Evolutionary conservation across 1,140 invertebrate genomes (phyloP).

Genomic region (Grapholita molesta): DNA sequence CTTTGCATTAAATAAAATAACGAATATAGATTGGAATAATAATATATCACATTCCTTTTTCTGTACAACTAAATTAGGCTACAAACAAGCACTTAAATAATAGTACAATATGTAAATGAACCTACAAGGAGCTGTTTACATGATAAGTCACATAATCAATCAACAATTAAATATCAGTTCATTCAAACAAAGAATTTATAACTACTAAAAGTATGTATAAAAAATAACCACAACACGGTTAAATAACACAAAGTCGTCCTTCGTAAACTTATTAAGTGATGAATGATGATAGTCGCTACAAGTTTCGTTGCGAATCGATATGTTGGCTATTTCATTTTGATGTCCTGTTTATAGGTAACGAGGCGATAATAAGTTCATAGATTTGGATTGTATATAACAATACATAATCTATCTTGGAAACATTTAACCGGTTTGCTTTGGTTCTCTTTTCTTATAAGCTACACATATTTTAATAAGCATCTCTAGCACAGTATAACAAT

Average conservation of each 20-base stretch:
- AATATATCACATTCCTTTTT: constrained; percentile 77
- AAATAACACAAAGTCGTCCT: not conserved
- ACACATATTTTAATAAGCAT: not conserved
- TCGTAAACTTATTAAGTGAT: not conserved
- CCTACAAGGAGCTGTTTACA: constrained; percentile 15
- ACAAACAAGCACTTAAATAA: constrained; percentile 72
- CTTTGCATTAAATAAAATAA: constrained; percentile 46
- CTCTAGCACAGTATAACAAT: not conserved
- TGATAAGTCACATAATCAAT: constrained; percentile 3
- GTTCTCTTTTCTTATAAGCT: not conserved
- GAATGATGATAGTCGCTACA: not conserved
- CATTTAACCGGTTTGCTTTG: not conserved
- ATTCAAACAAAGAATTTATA: not conserved
- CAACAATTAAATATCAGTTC: constrained; percentile 14
- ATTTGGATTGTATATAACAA: not conserved
- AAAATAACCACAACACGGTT: not conserved
- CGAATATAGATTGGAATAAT: constrained; percentile 62
- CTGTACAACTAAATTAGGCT: constrained; percentile 73
- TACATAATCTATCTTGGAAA: not conserved
- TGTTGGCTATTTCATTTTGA: not conserved
- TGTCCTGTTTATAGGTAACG: not conserved
- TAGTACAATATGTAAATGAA: constrained; percentile 53
- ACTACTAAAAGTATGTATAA: constrained; percentile 1
- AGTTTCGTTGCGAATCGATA: not conserved
- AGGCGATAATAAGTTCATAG: not conserved